phyloP scores from a whole-genome alignment of 2,797 vertebrate species.

The Lithobates sylvaticus region DNA sequence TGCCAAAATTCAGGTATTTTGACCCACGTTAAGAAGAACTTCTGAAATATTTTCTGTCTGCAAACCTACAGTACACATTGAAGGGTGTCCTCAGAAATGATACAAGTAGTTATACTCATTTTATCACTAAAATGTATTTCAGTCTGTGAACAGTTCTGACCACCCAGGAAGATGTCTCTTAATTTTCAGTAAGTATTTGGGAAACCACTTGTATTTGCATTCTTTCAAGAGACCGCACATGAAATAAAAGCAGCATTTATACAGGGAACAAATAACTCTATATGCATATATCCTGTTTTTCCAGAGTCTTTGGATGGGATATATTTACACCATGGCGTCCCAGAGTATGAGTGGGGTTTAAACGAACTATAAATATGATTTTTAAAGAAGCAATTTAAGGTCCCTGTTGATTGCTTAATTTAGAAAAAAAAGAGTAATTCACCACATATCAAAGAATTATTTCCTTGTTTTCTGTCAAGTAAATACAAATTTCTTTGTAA shows the following conservation, averaged over 20 bases:
- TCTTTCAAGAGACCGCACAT: background rate
- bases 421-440: too few relatives aligned
- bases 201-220: conserved; percentile 1
- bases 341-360: too few relatives aligned
- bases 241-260: background rate
- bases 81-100: conserved; percentile 1
- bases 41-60: conserved; percentile 13
- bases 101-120: background rate
- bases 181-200: conserved; percentile 4
- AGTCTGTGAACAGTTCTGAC: conserved; percentile 8
- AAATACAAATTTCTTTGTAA: too few relatives aligned
- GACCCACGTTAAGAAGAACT: background rate
- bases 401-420: too few relatives aligned
- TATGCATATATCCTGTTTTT: background rate
- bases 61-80: background rate
- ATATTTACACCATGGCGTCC: background rate
- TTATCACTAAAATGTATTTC: background rate
- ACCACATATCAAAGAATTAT: too few relatives aligned
- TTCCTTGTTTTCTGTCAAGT: too few relatives aligned
- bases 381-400: too few relatives aligned
- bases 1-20: background rate
- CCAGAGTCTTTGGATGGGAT: background rate
- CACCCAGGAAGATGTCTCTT: conserved; percentile 21
- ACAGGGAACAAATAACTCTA: background rate
- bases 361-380: too few relatives aligned